These are phyloP conservation scores for Flexamia atlantica DNA, from an alignment of 2,888 invertebrate genomes.

Conservation along the genomic window DNA sequence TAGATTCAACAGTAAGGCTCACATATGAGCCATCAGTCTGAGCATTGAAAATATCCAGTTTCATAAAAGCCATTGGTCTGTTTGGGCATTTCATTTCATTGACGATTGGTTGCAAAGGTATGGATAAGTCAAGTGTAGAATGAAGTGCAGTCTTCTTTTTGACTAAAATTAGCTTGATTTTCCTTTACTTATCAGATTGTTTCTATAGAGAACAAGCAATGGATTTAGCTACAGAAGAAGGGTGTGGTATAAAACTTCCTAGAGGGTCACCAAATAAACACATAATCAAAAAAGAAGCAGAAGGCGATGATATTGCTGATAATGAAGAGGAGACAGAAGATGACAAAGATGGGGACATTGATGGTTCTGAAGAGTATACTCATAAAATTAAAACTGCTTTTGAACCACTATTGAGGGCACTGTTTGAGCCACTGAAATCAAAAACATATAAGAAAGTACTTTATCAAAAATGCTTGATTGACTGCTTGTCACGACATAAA, in stretches of 20 bases:
- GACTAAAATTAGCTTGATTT: too few species aligned
- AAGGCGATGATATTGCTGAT: not conserved
- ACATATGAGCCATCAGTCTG: too few species aligned
- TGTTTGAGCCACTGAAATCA: constrained; percentile 18
- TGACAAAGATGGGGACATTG: not conserved
- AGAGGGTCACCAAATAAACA: not conserved
- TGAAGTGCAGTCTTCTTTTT: too few species aligned
- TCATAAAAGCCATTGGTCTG: too few species aligned
- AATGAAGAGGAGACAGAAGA: not conserved
- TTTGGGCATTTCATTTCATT: too few species aligned
- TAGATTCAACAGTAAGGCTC: too few species aligned
- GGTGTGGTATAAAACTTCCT: not conserved
- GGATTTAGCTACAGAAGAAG: constrained; percentile 15
- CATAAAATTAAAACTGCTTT: constrained; percentile 35
- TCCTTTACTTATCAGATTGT: too few species aligned
- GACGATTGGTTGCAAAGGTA: too few species aligned
- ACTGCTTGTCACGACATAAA: not conserved
- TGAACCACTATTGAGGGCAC: constrained; percentile 6
- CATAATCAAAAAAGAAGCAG: not conserved
- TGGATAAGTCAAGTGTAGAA: too few species aligned
- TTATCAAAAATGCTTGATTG: constrained; percentile 32
- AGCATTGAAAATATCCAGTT: too few species aligned
- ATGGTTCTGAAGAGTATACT: not conserved
- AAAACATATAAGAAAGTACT: not conserved
- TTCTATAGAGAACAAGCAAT: constrained; percentile 28